Conservation (phyloP, 92 coral and sea anemone species). For the Porites lobata region DNA sequence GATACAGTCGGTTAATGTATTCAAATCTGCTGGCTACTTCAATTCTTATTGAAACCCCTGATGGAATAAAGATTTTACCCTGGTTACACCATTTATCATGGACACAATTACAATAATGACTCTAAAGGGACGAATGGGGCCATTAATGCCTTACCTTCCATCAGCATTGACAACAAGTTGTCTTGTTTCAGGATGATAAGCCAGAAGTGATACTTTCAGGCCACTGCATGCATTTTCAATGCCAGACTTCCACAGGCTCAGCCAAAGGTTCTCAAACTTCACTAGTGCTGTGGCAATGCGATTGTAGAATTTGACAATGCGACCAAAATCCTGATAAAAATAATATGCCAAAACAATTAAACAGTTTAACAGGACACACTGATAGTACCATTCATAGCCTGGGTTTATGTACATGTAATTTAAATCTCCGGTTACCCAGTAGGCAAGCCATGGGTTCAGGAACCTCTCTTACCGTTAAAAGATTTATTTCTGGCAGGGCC, state of each 20-base stretch:
- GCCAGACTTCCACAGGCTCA: conserved; percentile 96
- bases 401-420: not conserved
- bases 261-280: conserved; percentile 98
- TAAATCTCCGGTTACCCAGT: no score
- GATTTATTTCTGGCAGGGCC: no score
- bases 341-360: not conserved
- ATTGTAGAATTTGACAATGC: conserved; percentile 96
- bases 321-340: conserved; percentile 86
- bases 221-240: conserved; percentile 92
- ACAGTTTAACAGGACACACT: not conserved
- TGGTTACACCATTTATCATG: no score
- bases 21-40: no score
- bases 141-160: conserved; percentile 77
- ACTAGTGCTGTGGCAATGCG: conserved; percentile 98
- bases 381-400: not conserved
- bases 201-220: conserved; percentile 83
- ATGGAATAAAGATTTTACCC: no score
- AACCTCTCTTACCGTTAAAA: no score
- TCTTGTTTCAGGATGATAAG: conserved; percentile 82
- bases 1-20: no score
- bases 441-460: no score
- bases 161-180: conserved; percentile 95
- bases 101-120: no score
- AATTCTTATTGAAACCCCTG: no score
- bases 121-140: no score